Conservation (phyloP, 2,113 vertebrate species). For the Ceratotherium simum region DNA sequence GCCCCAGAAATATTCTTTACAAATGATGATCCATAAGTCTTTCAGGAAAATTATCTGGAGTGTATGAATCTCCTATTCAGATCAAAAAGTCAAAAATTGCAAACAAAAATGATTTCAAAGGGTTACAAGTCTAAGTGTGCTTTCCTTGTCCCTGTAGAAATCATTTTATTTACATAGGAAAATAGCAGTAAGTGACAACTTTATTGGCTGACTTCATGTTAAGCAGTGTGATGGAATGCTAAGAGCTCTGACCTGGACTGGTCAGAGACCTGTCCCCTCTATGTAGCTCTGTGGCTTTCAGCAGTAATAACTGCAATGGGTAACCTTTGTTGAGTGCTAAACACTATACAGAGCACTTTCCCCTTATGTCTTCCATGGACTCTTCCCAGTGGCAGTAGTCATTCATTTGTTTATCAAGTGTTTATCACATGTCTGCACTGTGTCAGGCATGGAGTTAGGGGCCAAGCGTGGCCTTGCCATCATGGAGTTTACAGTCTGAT, state of each 20-base stretch:
- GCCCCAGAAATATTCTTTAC: neutral
- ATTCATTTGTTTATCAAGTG: neutral
- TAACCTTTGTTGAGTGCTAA: neutral
- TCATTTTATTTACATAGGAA: slow-evolving; percentile 34
- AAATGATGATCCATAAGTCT: neutral
- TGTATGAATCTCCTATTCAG: neutral
- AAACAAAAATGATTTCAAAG: slow-evolving; percentile 40
- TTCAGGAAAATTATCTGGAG: neutral
- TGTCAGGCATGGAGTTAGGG: neutral
- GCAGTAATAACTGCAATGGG: neutral
- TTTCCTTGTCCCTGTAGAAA: neutral
- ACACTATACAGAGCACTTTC: neutral
- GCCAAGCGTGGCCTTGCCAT: neutral
- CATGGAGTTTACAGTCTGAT: neutral
- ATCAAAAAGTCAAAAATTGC: slow-evolving; percentile 45
- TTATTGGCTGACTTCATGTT: neutral
- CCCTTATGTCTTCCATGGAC: neutral
- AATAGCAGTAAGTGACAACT: neutral
- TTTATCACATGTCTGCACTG: neutral
- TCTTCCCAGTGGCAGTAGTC: neutral
- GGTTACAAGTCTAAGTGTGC: neutral
- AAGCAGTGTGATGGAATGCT: neutral
- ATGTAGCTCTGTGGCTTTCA: neutral
- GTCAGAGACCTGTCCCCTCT: neutral
- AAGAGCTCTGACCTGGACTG: neutral